Base-by-base conservation (phyloP, 2,797 vertebrate species). In the Acrossocheilus fasciatus region DNA sequence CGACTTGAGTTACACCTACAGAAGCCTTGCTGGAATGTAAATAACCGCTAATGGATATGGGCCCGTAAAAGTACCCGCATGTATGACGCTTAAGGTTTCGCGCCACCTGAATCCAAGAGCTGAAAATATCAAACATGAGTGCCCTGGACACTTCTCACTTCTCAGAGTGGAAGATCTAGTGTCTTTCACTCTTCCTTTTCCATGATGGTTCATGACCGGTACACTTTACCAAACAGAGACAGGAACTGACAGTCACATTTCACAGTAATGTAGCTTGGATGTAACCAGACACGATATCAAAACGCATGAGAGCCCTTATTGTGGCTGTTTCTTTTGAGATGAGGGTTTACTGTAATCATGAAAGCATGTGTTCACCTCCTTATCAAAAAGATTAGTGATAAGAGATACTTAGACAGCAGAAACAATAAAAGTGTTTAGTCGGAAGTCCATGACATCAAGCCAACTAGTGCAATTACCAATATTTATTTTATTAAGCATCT, bases 61-160 rank as follows among this genome's bases (percentile, higher is more conserved):
- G 90, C 90, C 83, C 89, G 87, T 92, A 94, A 95, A 89, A 93
- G 90, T 92, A 94, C 93, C 94, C 93, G 91, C 92, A 92, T 93
- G 91, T 91, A 90, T 86, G 90, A 93, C 88, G 91, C 89, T 88
- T 89, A 59, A 92, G 87, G 93, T 91, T 95, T 93, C 87, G 88
- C 91, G 93, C 92, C 93, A 92, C 92, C 92, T 92, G 92, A 81
- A 92, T 94, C 88, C 88, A 89, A 87, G 92, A 91, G 91, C 90
- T 91, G 91, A 92, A 93, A 92, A 91, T 93, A 88, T 93, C 91
- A 92, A 91, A 91, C 88, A 90, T 89, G 89, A 92, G 64, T 89
- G 88, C 91, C 90, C 88, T 91, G 89, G 92, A 93, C 93, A 92
- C 92, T 91, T 94, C 92, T 92, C 90, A 92, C 43, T 87, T 90